A percentile compares a stretch with the other conserved stretches of the same genome.
Evolutionary conservation across 1,140 invertebrate genomes (phyloP).

Genomic region (Galendromus occidentalis): DNA sequence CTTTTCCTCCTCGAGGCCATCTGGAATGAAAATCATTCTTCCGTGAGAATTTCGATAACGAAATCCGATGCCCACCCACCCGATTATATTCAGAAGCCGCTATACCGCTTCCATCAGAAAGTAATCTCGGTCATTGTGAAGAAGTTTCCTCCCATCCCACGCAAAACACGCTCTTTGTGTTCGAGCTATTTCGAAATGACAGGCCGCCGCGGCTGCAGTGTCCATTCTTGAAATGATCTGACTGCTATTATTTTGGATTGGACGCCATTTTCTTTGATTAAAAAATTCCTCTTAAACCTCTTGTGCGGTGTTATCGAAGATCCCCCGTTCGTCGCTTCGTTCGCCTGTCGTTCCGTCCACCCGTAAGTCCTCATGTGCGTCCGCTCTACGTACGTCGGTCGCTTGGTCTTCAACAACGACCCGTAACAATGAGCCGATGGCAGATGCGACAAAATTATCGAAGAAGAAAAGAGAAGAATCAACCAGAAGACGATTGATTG

Average conservation of each 20-base stretch:
- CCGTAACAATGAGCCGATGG: no score
- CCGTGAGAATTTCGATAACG: not conserved
- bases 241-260: not conserved
- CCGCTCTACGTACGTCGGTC: no score
- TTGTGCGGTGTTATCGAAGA: no score
- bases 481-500: no score
- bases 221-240: not conserved
- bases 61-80: not conserved
- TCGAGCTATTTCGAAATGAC: not conserved
- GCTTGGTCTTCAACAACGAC: no score
- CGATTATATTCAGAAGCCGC: not conserved
- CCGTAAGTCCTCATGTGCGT: no score
- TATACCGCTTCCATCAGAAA: not conserved
- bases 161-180: not conserved
- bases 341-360: no score
- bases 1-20: constrained; percentile 10
- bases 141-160: not conserved
- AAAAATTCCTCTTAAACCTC: not conserved
- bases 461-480: no score
- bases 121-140: not conserved
- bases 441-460: no score
- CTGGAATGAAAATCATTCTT: not conserved
- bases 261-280: constrained; percentile 5
- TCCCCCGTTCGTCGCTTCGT: no score
- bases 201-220: not conserved